Percentiles rank a stretch among this genome's conserved stretches.
Conservation (phyloP, 2,888 invertebrate species). For the Gymnocheta viridis region DNA sequence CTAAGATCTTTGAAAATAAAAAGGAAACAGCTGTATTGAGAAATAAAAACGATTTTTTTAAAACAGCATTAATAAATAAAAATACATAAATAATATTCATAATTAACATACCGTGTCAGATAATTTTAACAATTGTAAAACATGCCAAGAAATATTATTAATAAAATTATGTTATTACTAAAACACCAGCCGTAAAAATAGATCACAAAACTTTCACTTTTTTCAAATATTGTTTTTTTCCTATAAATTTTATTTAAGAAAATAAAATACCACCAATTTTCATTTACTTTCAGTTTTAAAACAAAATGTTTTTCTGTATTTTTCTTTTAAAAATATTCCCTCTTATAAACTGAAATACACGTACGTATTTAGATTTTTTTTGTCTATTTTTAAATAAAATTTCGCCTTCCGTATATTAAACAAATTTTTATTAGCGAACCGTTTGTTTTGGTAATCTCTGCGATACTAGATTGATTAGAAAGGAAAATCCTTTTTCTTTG, state of each 20-base stretch:
- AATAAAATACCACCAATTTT: too few relatives aligned
- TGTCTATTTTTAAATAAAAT: conserved; percentile 27
- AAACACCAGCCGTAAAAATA: background rate
- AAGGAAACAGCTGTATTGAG: conserved; percentile 18
- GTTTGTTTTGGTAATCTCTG: conserved; percentile 49
- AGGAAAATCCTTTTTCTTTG: conserved; percentile 55
- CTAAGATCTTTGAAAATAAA: background rate
- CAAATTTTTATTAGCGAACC: conserved; percentile 45
- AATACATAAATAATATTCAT: background rate
- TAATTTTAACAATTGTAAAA: conserved; percentile 9
- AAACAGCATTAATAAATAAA: background rate
- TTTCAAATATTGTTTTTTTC: background rate
- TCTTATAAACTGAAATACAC: background rate
- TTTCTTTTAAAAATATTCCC: background rate
- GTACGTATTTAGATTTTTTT: background rate
- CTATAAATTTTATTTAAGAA: background rate
- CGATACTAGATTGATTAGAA: conserved; percentile 51
- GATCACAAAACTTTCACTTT: conserved; percentile 22
- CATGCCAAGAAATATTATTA: conserved; percentile 12
- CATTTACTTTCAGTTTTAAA: background rate
- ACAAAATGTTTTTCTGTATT: background rate
- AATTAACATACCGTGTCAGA: conserved; percentile 31
- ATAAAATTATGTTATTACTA: background rate
- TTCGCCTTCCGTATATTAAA: conserved; percentile 40
- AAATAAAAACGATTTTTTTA: background rate